Evolutionary conservation across 2,797 vertebrate species (phyloP).

Genomic region (Heteromormyrus szaboi): DNA sequence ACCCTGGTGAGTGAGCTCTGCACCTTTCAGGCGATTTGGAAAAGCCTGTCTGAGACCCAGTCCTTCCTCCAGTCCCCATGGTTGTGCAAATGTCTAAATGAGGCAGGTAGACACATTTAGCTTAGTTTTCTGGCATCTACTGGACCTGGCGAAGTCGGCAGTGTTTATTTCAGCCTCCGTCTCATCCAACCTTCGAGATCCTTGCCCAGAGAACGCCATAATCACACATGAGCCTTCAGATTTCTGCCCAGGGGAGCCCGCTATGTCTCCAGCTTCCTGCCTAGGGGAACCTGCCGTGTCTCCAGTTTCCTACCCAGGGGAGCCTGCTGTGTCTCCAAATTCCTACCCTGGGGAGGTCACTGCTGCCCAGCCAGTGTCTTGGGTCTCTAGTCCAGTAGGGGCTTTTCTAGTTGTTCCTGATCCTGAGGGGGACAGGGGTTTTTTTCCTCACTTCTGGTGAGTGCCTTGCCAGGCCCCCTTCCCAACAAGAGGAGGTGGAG

Average conservation of each 20-base stretch:
- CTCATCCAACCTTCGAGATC: neutral
- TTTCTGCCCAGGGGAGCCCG: neutral
- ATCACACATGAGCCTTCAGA: neutral
- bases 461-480: neutral
- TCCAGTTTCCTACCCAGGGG: neutral
- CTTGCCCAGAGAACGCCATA: neutral
- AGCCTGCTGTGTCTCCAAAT: neutral
- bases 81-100: neutral
- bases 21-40: neutral
- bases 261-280: neutral
- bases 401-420: neutral
- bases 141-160: neutral
- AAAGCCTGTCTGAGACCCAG: neutral
- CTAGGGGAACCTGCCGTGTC: neutral
- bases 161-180: neutral
- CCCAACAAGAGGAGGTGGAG: neutral
- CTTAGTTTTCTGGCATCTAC: neutral
- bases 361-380: neutral
- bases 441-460: neutral
- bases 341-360: neutral
- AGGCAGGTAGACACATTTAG: neutral
- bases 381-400: neutral
- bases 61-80: neutral
- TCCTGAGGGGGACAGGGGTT: neutral
- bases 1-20: neutral